These are phyloP conservation scores for Sceloporus undulatus DNA, from an alignment of 2,113 vertebrate species.

Conservation along the genomic window DNA sequence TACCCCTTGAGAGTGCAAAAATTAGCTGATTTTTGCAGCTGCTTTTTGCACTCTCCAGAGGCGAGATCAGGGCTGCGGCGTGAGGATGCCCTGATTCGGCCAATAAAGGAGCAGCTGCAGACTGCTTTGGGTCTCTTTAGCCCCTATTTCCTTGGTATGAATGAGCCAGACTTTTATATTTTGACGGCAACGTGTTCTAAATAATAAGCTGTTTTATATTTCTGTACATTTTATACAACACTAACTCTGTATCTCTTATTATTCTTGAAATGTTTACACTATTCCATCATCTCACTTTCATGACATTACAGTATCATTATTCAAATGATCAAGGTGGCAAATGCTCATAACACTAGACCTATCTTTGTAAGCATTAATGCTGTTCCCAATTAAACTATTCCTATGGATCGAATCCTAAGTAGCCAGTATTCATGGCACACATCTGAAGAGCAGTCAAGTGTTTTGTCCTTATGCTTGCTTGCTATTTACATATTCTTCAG, in stretches of 20 bases:
- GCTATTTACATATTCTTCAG: constrained; percentile 26
- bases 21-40: too few relatives aligned
- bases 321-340: neutral
- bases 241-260: neutral
- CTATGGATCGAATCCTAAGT: neutral
- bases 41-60: too few relatives aligned
- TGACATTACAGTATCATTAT: neutral
- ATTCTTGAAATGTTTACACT: constrained; percentile 17
- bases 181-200: neutral
- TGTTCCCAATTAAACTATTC: neutral
- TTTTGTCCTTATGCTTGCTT: neutral
- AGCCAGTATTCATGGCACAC: neutral
- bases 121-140: too few relatives aligned
- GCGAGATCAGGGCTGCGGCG: too few relatives aligned
- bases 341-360: neutral
- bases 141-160: neutral
- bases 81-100: too few relatives aligned
- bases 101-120: too few relatives aligned
- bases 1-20: too few relatives aligned
- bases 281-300: neutral
- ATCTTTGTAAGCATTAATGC: constrained; percentile 4
- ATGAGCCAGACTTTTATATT: neutral
- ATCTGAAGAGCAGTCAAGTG: neutral
- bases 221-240: constrained; percentile 2
- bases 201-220: neutral